These are phyloP conservation scores for Lutraria lutraria DNA, from an alignment of 2,888 invertebrate species.

Conservation along the genomic window DNA sequence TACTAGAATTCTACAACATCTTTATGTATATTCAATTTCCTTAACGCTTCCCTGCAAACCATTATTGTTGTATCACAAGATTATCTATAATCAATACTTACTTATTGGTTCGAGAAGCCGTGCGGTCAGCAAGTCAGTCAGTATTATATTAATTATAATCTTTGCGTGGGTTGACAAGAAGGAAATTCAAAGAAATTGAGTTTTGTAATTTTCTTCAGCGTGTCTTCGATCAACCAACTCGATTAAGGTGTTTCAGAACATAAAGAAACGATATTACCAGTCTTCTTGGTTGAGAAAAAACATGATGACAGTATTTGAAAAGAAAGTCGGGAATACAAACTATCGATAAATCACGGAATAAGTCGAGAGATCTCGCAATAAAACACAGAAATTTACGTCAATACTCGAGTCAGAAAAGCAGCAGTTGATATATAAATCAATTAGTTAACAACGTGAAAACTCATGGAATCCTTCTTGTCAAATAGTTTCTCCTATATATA, in stretches of 20 bases:
- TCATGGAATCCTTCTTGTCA: not conserved
- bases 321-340: not conserved
- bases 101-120: not conserved
- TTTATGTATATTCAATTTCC: not conserved
- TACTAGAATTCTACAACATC: no score
- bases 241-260: not conserved
- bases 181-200: not conserved
- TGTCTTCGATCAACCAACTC: not conserved
- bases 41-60: not conserved
- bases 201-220: not conserved
- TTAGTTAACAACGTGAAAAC: not conserved
- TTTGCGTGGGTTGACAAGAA: not conserved
- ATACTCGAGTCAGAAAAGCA: not conserved
- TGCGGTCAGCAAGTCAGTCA: not conserved
- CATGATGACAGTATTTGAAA: not conserved
- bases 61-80: not conserved
- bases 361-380: not conserved
- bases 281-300: not conserved
- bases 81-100: not conserved
- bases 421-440: not conserved
- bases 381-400: not conserved
- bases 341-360: not conserved
- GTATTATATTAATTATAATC: not conserved
- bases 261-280: not conserved
- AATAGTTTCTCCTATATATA: not conserved